These are phyloP conservation scores for Candoia aspera DNA, from an alignment of 2,113 vertebrate species.

Conservation along the genomic window DNA sequence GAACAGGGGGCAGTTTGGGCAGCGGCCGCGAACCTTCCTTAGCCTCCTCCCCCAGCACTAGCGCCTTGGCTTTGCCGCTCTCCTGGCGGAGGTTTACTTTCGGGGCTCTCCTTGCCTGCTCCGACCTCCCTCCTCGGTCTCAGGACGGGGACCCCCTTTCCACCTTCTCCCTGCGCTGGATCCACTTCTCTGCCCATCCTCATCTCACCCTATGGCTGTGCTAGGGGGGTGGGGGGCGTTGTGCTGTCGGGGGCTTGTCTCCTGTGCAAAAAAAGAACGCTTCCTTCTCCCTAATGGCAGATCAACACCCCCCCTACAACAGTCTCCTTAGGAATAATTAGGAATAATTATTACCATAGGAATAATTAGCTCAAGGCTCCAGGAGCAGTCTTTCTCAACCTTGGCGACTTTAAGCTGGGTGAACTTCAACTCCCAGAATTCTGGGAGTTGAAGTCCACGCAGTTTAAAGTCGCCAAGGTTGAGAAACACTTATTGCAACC, in stretches of 20 bases:
- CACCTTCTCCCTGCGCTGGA: neutral
- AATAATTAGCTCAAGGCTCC: neutral
- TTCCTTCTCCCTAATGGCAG: neutral
- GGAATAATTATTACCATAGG: too few species aligned
- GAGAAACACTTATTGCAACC: too few species aligned
- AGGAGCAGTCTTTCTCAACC: too few species aligned
- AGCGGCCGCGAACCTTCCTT: neutral
- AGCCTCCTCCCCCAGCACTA: neutral
- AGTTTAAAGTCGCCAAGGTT: too few species aligned
- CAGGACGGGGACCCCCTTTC: neutral
- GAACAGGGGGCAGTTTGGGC: neutral
- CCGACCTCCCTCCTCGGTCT: neutral
- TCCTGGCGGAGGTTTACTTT: neutral
- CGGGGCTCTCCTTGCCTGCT: too few species aligned
- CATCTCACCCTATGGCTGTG: neutral
- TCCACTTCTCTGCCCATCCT: neutral
- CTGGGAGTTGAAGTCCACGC: too few species aligned
- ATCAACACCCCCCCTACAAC: neutral
- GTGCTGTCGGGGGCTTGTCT: neutral
- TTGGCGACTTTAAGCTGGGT: too few species aligned
- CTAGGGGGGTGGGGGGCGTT: neutral
- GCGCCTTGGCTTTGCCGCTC: neutral
- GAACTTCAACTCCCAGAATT: too few species aligned
- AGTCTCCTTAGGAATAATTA: neutral
- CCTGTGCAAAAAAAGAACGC: neutral